Evolutionary conservation across 1,140 invertebrate species (phyloP), one percentile per base, ranked within the genome.

Genomic region (Calosoma granatense): DNA sequence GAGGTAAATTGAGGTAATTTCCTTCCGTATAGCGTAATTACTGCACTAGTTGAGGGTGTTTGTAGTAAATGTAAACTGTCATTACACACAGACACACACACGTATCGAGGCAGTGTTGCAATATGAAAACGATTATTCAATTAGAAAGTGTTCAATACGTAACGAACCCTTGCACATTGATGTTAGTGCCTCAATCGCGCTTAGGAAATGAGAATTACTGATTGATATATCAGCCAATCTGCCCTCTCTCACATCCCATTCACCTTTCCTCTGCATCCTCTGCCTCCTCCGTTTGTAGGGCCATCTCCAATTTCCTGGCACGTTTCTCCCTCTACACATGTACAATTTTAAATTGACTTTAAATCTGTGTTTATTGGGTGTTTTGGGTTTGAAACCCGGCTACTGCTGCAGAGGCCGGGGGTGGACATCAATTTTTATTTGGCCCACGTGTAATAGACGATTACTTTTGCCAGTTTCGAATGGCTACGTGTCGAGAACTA

Each of bases 131-230:
- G n/a, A 36, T 36, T 36, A 36, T 36, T 36, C 26, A 36, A 36
- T 36, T 36, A 36, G 6, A 36, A n/a, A n/a, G n/a, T n/a, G n/a
- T n/a, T n/a, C n/a, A n/a, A n/a, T n/a, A n/a, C n/a, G n/a, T n/a
- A 36, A 36, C 26, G 26, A 6, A 36, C 6, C 26, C 6, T 9
- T 36, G 26, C n/a, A 36, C 6, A 9, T 36, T 36, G 26, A n/a
- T 9, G 26, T n/a, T 36, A n/a, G 6, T 9, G 26, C 26, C 26
- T 17, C 41, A 47, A 12, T 47, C 41, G 17, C 6, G 6, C 6
- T 9, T 47, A 51, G 60, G 60, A 61, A 61, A 61, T 59, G 60
- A 61, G 56, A 56, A 59, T 57, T 59, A 57, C 53, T 61, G 60
- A 61, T 61, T 59, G 57, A 61, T 61, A 59, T 54, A 61, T 59